These are phyloP conservation scores for Agrypnus murinus DNA, from an alignment of 2,888 invertebrate species.

Conservation along the genomic window DNA sequence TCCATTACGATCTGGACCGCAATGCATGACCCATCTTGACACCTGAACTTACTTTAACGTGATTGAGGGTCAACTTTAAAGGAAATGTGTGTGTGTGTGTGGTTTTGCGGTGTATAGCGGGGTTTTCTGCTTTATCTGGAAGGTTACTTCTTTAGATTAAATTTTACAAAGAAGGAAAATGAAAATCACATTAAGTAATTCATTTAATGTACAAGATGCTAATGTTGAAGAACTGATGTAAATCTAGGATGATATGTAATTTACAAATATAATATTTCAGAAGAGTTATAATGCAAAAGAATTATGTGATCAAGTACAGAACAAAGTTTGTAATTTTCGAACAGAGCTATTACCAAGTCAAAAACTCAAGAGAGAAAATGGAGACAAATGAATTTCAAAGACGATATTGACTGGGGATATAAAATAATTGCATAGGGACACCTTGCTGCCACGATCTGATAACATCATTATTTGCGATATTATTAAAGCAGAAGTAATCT, in stretches of 20 bases:
- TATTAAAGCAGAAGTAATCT: constrained; percentile 47
- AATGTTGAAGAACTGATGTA: too few species aligned
- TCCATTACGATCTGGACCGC: constrained; percentile 48
- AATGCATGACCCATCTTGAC: constrained; percentile 50
- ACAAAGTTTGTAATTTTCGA: constrained; percentile 30
- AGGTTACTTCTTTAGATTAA: too few species aligned
- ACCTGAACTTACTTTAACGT: constrained; percentile 46
- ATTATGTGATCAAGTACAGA: constrained; percentile 25
- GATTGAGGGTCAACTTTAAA: constrained; percentile 38
- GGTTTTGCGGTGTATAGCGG: not conserved
- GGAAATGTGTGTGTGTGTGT: constrained; percentile 3
- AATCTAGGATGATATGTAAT: too few species aligned
- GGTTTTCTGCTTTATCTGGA: not conserved
- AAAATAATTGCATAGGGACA: constrained; percentile 67
- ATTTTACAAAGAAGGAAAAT: not conserved
- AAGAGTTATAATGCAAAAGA: constrained; percentile 13
- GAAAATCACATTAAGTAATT: not conserved
- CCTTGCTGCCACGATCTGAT: constrained; percentile 55
- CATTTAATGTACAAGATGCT: too few species aligned
- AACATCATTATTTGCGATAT: constrained; percentile 58
- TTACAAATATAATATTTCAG: not conserved
- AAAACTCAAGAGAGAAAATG: constrained; percentile 47
- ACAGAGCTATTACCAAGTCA: constrained; percentile 37
- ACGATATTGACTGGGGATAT: constrained; percentile 65
- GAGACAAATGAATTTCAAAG: constrained; percentile 58